phyloP scores from a whole-genome alignment of 1,140 invertebrate genomes.

The Drosophila sturtevanti region DNA sequence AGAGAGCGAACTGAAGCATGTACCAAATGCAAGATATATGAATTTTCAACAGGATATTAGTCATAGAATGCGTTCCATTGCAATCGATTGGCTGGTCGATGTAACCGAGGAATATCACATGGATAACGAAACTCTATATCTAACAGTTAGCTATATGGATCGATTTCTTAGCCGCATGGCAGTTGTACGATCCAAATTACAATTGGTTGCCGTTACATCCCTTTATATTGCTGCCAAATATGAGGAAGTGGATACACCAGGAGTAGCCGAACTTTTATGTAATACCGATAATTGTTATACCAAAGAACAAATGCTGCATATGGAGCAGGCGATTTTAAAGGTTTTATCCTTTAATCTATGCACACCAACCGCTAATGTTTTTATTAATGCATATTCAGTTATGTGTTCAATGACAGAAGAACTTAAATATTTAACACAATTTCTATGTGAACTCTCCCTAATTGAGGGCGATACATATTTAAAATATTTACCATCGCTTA shows the following conservation, averaged over 20 bases:
- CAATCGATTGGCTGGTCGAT: constrained; percentile 1
- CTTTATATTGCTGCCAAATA: neutral
- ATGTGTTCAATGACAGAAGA: neutral
- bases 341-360: neutral
- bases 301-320: neutral
- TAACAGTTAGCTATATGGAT: constrained; percentile 1
- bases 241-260: neutral
- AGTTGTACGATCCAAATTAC: neutral
- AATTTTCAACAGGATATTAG: neutral
- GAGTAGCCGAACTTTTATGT: neutral
- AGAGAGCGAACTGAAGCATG: neutral
- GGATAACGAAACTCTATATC: neutral
- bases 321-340: neutral
- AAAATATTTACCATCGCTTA: neutral
- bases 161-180: neutral
- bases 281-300: neutral
- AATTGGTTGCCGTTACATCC: neutral
- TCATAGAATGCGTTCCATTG: neutral
- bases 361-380: neutral
- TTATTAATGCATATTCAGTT: neutral
- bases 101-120: neutral
- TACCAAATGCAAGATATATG: neutral
- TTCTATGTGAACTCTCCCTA: neutral
- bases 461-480: neutral
- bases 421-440: neutral